These are phyloP conservation scores for Neomonachus schauinslandi DNA, from an alignment of 2,113 vertebrate genomes.

Conservation along the genomic window DNA sequence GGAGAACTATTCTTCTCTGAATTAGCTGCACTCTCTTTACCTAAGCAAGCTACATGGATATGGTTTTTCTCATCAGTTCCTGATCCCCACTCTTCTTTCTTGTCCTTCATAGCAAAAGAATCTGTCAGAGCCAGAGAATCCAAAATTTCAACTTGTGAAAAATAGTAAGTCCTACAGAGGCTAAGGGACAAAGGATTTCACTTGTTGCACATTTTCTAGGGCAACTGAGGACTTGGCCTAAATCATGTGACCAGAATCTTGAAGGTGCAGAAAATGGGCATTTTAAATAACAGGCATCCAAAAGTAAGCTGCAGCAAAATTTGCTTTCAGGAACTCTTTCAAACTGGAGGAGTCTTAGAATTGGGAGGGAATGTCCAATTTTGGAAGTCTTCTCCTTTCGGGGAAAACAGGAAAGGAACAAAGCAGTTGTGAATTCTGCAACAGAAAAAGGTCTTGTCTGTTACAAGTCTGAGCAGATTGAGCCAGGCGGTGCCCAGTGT, in stretches of 20 bases:
- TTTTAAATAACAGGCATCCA: neutral
- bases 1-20: neutral
- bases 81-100: neutral
- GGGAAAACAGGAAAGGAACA: neutral
- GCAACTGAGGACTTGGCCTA: neutral
- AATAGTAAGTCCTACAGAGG: too few relatives aligned
- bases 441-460: neutral
- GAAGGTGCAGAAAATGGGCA: neutral
- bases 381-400: neutral
- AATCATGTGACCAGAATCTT: neutral
- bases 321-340: neutral
- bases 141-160: neutral
- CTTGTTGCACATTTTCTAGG: neutral
- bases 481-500: neutral
- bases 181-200: neutral
- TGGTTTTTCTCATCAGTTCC: neutral
- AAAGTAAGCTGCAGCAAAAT: neutral
- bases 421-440: neutral
- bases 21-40: neutral
- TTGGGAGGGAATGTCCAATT: rapidly evolving
- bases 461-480: neutral
- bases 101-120: neutral
- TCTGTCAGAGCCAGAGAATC: neutral
- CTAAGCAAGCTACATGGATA: neutral
- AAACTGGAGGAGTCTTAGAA: neutral